Base-by-base conservation (phyloP, 2,888 invertebrate genomes). In the Cenopis cana region DNA sequence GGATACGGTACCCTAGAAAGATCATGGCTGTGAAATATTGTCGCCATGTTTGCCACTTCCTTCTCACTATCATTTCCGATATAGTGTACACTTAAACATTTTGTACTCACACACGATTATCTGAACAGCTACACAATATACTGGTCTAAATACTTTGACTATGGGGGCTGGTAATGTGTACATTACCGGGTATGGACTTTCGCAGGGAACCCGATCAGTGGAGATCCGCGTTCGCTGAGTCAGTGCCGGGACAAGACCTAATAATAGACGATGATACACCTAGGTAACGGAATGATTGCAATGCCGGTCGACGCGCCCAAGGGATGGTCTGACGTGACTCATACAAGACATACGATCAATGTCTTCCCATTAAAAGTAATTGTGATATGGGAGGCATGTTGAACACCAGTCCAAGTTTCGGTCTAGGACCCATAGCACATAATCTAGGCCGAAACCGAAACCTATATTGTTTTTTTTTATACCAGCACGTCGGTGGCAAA, bases 181-280 rank as follows among this genome's bases (percentile, higher is more conserved):
- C 60, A 50, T 50, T 64, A 24, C 54, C 20, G 54, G 38, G 36
- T 64, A 50, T 46, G 60, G 33, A 61, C 61, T 50, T 61, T 36
- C 62, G 36, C 36, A 54, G 20, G 52, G 60, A 46, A 24, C 18
- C n/a, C 20, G 52, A n/a, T 33, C 8, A 4, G 14, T n/a, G 56
- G 36, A 62, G 52, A 64, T 64, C 54, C 64, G 64, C 54, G n/a
- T 64, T 18, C 50, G 50, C 50, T 64, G 64, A 64, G 20, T 64
- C 64, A 64, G 50, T 5, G 33, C 18, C 36, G 64, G 64, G 62
- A 52, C 5, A 4, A 6, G 20, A 5, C 14, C 64, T 64, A 64
- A 54, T 54, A 64, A 64, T 64, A 64, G 64, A 38, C 52, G 4
- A 38, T 54, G 64, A 54, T 64, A 20, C 62, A 52, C 20, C 4